Evolutionary conservation across 2,797 vertebrate genomes (phyloP).

Genomic region (Epinephelus awoara): DNA sequence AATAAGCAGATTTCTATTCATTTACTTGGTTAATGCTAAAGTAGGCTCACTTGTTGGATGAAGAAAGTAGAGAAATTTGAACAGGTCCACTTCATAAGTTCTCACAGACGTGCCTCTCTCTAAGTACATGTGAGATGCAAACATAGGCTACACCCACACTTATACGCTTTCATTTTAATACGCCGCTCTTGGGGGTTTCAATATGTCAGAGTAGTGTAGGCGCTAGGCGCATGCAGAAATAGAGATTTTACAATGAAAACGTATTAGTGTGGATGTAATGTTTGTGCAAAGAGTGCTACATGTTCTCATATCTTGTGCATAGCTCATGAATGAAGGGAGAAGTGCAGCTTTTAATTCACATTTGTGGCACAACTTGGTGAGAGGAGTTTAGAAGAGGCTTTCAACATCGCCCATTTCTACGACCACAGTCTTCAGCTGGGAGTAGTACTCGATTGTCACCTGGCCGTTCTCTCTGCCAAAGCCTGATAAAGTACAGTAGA

Average conservation of each 20-base stretch:
- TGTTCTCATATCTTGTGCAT: background rate
- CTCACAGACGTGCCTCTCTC: background rate
- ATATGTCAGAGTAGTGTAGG: no score
- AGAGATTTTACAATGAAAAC: no score
- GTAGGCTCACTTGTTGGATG: background rate
- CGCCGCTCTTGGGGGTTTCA: no score
- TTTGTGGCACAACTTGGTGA: background rate
- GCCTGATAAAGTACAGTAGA: conserved; percentile 81
- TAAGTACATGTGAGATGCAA: no score
- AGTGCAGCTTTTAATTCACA: background rate
- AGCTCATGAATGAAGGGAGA: background rate
- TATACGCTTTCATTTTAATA: no score
- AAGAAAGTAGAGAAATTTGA: background rate
- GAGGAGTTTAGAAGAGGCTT: conserved; percentile 84
- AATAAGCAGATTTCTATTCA: background rate
- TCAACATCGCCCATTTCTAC: conserved; percentile 97
- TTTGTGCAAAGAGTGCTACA: background rate
- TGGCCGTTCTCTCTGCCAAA: conserved; percentile 96
- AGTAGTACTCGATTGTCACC: conserved; percentile 93
- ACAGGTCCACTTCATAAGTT: background rate
- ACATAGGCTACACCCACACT: no score
- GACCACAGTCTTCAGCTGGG: conserved; percentile 95
- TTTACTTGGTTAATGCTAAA: background rate
- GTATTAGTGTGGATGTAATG: no score
- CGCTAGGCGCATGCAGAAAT: no score